Evolutionary conservation across 2,113 vertebrate species (phyloP), one percentile per base, ranked within the genome.

Genomic region (Caranx ignobilis): DNA sequence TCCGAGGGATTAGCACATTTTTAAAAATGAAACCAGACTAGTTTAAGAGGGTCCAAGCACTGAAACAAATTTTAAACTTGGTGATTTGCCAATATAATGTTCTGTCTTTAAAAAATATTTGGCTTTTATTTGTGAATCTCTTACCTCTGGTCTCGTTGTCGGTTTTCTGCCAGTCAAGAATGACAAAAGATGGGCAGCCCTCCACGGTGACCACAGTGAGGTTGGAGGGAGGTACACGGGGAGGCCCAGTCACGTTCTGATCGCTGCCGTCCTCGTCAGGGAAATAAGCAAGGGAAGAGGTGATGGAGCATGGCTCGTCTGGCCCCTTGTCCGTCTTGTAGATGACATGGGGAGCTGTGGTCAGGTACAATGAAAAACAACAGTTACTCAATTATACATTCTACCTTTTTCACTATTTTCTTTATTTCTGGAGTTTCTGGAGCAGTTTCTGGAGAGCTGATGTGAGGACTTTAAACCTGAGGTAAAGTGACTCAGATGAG

Each of bases 181-280:
- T 97, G 89, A 99, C 93, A 0, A 99, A 99, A 2, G 97, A 97
- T 0, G 98, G 93, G 75, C 98, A 99, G 11, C 98, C 98, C 77
- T 99, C 98, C 71, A 99, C 98, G 0, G 97, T 98, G 56, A 99
- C 95, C 88, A 99, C 96, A 0, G 98, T 99, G 86, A 99, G 91
- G 78, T 99, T 99, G 68, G 97, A 96, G 16, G 97, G 98, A 39
- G 97, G 95, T 31, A 94, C 90, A 50, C 95, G 95, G 0, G 98
- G 98, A 59, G 97, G 95, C 52, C 78, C 94, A 9, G 95, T 96
- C 71, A 96, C 94, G 13, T 96, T 96, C 75, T 93, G 93, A 57
- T 95, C 95, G 18, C 31, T 80, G 4, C 75, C 79, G 39, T 98
- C 97, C 79, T 95, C 95, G 5, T 95, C 93, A 2, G 96, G 95